A percentile compares a stretch with the other conserved stretches of the same genome.
phyloP scores from a whole-genome alignment of 2,888 invertebrate genomes.

The Eupithecia vulgata region DNA sequence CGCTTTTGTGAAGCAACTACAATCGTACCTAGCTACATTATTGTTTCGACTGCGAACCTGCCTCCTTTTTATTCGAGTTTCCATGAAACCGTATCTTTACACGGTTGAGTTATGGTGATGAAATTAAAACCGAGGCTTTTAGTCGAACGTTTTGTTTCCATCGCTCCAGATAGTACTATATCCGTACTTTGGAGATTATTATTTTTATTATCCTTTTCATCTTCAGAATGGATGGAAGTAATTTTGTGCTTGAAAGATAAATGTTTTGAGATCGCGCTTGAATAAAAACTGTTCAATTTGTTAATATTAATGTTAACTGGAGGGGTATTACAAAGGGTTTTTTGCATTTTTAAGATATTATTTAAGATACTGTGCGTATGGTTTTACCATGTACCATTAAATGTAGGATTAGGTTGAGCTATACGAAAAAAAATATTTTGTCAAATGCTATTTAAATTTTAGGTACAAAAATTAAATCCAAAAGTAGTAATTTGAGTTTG shows the following conservation, averaged over 20 bases:
- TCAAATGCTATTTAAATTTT: neutral
- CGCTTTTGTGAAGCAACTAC: conserved; percentile 78
- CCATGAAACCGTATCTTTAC: conserved; percentile 75
- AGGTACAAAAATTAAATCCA: too few species aligned
- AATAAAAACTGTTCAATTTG: conserved; percentile 42
- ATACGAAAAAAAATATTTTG: neutral
- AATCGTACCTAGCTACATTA: conserved; percentile 70
- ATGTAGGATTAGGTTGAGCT: neutral
- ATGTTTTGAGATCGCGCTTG: conserved; percentile 44
- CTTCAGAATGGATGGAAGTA: conserved; percentile 50
- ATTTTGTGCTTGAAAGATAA: conserved; percentile 44
- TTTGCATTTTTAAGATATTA: conserved; percentile 18
- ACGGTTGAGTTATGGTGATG: conserved; percentile 75
- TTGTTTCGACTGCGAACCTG: conserved; percentile 76
- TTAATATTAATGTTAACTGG: conserved; percentile 37
- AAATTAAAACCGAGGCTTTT: conserved; percentile 76
- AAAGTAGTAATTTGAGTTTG: neutral
- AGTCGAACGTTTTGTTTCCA: conserved; percentile 65
- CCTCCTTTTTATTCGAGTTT: conserved; percentile 74
- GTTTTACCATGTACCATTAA: neutral
- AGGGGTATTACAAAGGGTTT: conserved; percentile 24
- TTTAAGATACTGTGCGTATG: conserved; percentile 2
- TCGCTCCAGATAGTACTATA: conserved; percentile 48
- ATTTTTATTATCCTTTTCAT: conserved; percentile 55
- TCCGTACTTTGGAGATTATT: conserved; percentile 55